Evolutionary conservation across 2,888 invertebrate genomes (phyloP), one percentile per base, ranked within the genome.

Genomic region (Vanessa cardui): DNA sequence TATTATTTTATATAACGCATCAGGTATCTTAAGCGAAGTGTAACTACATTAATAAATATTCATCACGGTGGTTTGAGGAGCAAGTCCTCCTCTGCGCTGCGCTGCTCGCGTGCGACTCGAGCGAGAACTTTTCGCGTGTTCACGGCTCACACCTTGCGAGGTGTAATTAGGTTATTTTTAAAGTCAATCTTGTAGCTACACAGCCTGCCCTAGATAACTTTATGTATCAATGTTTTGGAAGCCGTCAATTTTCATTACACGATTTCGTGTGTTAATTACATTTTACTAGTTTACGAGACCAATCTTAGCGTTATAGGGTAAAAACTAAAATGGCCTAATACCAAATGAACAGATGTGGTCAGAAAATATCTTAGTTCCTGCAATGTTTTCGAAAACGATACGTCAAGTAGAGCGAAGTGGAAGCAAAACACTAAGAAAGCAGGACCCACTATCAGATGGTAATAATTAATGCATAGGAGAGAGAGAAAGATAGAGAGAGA

Each of bases 101-200:
- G n/a, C 52, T 12, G 15, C 12, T 21, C 52, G 52, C 26, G 52
- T 26, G 52, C 52, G 47, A 18, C 12, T 26, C 54, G n/a, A 12
- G 31, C n/a, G 54, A 31, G 31, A 16, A 47, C n/a, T 47, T 56
- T 52, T 68, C 52, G 68, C 63, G 63, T 68, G 64, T 54, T 66
- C 16, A 47, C 18, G 18, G 18, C 18, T 47, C 58, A 56, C 56
- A 66, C 60, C 52, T 59, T 52, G 60, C 59, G 59, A 54, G 58
- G 54, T 60, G 60, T 68, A 68, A 64, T 63, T 52, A 54, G 54
- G 39, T 62, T 62, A 52, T 54, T 54, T 62, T 56, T 18, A 39
- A 52, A 62, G 62, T 52, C 52, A 52, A 62, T 62, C 50, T 56
- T 39, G 39, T 56, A 45, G 26, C 45, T 62, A 54, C 33, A 45